A percentile compares a stretch with the other conserved stretches of the same genome.
Evolutionary conservation across 2,888 invertebrate species (phyloP).

Genomic region (Scaptomyza polygonia): DNA sequence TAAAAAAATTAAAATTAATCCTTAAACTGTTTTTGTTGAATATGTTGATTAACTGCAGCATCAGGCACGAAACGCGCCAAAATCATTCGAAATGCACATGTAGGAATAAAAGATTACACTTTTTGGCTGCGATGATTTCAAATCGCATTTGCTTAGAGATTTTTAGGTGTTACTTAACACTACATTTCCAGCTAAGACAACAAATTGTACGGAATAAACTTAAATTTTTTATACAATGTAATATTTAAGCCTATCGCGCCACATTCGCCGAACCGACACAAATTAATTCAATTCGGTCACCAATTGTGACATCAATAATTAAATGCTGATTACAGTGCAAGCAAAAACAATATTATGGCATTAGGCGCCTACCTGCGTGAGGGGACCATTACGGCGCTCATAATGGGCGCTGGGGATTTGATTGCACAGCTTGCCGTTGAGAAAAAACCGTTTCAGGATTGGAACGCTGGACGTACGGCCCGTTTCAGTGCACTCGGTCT

Average conservation of each 20-base stretch:
- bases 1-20: too few species aligned
- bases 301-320: too few species aligned
- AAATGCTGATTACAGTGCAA: not conserved
- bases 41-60: too few species aligned
- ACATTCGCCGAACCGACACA: not conserved
- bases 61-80: too few species aligned
- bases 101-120: not conserved
- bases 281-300: too few species aligned
- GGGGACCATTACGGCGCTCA: conserved; percentile 61
- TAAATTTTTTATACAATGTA: too few species aligned
- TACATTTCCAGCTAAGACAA: not conserved
- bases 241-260: not conserved
- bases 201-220: not conserved
- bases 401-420: conserved; percentile 81
- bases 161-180: not conserved
- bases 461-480: conserved; percentile 66
- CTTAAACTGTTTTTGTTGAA: too few species aligned
- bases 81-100: not conserved
- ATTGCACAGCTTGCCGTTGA: conserved; percentile 76
- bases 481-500: conserved; percentile 75
- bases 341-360: conserved; percentile 68
- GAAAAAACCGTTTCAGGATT: conserved; percentile 43
- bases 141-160: not conserved
- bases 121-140: not conserved
- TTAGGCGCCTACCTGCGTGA: conserved; percentile 38